Evolutionary conservation across 2,888 invertebrate species (phyloP).

Genomic region (Agrilus cyanescens): DNA sequence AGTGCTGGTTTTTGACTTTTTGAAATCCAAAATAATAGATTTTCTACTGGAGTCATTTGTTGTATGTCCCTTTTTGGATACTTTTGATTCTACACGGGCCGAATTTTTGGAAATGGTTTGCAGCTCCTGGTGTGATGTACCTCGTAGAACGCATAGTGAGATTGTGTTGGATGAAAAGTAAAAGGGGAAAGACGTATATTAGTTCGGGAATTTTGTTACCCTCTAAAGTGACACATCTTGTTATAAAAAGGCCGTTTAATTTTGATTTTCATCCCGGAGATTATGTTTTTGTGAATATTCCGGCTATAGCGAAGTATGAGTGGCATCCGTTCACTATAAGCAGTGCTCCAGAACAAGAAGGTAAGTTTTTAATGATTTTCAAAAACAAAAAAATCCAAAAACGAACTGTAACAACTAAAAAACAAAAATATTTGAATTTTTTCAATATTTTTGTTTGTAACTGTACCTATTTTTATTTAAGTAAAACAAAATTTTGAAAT

Average conservation of each 20-base stretch:
- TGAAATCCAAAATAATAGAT: conserved; percentile 40
- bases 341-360: conserved; percentile 88
- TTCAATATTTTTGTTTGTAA: no score
- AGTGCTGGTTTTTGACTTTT: background rate
- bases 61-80: conserved; percentile 82
- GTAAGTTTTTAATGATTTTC: conserved; percentile 32
- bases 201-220: conserved; percentile 78
- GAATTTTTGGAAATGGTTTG: conserved; percentile 93
- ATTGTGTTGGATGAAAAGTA: conserved; percentile 50
- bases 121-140: conserved; percentile 69
- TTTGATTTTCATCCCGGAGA: conserved; percentile 89
- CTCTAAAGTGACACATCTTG: conserved; percentile 82
- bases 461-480: no score
- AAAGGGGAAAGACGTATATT: conserved; percentile 79
- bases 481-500: conserved; percentile 4
- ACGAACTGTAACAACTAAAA: no score
- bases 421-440: background rate
- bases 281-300: conserved; percentile 87
- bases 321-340: conserved; percentile 98
- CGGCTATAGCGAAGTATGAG: conserved; percentile 82
- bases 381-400: no score
- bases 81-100: conserved; percentile 77
- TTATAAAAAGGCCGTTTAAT: conserved; percentile 73
- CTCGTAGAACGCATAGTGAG: conserved; percentile 62
- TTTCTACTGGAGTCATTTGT: conserved; percentile 88